phyloP scores from a whole-genome alignment of 2,113 vertebrate species.

The Micromys minutus region DNA sequence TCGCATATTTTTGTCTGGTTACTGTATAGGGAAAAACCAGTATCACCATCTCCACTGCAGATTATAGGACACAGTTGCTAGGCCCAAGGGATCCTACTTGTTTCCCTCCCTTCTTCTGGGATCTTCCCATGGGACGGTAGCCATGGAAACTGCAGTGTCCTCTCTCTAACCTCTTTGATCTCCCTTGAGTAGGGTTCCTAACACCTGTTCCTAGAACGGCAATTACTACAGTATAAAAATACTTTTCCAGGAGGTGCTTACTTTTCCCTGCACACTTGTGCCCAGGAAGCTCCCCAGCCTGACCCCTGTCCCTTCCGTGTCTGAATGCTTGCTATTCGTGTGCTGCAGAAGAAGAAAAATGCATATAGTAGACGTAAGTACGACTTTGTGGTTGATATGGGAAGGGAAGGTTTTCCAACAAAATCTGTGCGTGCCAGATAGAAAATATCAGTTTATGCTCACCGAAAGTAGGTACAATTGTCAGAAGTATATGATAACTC shows the following conservation, averaged over 20 bases:
- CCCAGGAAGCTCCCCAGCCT: background rate
- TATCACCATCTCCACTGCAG: background rate
- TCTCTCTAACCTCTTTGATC: background rate
- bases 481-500: background rate
- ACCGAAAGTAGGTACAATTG: background rate
- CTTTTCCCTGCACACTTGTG: background rate
- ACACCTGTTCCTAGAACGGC: slow-evolving; percentile 58
- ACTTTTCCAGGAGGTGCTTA: background rate
- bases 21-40: background rate
- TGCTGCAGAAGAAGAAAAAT: slow-evolving; percentile 57
- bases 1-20: background rate
- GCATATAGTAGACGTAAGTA: slow-evolving; percentile 43
- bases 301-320: background rate
- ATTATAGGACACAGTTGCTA: background rate
- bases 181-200: slow-evolving; percentile 53
- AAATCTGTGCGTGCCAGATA: background rate
- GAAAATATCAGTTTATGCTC: background rate
- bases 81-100: background rate
- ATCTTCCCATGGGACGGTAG: slow-evolving; percentile 2
- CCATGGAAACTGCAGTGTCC: slow-evolving; percentile 44
- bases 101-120: background rate
- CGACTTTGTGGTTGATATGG: background rate
- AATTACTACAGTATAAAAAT: slow-evolving; percentile 51
- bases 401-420: background rate
- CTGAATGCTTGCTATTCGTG: slow-evolving; percentile 59